Evolutionary conservation across 1,140 invertebrate species (phyloP).

Genomic region (Aradophagus sp.): DNA sequence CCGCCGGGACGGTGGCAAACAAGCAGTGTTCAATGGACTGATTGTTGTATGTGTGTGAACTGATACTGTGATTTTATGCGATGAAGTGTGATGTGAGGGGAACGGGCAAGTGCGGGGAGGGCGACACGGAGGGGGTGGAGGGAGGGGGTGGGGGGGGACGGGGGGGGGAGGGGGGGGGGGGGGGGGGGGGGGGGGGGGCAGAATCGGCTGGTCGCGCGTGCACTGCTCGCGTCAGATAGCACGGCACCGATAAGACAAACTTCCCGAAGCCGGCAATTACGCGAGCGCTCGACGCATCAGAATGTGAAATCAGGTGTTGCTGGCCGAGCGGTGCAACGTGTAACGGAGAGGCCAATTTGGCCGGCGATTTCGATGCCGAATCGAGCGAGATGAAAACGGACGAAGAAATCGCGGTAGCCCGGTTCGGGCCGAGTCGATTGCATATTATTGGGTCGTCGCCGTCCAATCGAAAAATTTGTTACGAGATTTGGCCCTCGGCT

Average conservation of each 20-base stretch:
- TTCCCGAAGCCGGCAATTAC: slow-evolving; percentile 52
- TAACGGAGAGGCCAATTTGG: slow-evolving; percentile 49
- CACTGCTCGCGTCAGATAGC: slow-evolving; percentile 50
- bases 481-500: too few relatives aligned
- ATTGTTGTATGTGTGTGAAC: too few relatives aligned
- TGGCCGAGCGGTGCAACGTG: slow-evolving; percentile 21
- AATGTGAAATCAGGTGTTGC: slow-evolving; percentile 57
- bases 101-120: too few relatives aligned
- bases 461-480: too few relatives aligned
- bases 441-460: slow-evolving; percentile 16
- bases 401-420: slow-evolving; percentile 27
- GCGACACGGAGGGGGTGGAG: too few relatives aligned
- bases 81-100: too few relatives aligned
- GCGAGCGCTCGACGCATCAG: slow-evolving; percentile 43
- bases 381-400: slow-evolving; percentile 29
- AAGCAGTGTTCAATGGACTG: too few relatives aligned
- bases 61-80: too few relatives aligned
- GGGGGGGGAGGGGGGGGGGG: neutral
- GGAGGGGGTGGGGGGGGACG: slow-evolving; percentile 6
- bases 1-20: too few relatives aligned
- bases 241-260: slow-evolving; percentile 51
- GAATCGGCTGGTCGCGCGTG: slow-evolving; percentile 44
- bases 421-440: neutral
- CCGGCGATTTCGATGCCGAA: slow-evolving; percentile 24
- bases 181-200: slow-evolving; percentile 11